Evolutionary conservation across 2,888 invertebrate species (phyloP).

Genomic region (Timema cristinae): DNA sequence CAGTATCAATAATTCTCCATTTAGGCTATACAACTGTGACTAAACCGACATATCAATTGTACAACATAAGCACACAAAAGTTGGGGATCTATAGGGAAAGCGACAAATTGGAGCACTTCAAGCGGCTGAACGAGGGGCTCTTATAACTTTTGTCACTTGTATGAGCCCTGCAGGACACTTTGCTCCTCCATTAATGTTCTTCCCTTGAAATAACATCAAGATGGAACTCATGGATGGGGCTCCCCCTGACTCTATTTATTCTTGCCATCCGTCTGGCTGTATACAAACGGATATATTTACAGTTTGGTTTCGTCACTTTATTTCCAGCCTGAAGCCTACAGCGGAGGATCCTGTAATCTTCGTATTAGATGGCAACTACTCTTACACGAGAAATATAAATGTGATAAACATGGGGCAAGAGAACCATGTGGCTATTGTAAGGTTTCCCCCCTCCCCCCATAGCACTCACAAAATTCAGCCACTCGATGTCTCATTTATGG

Average conservation of each 20-base stretch:
- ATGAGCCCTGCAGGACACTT: constrained; percentile 38
- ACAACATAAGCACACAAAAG: constrained; percentile 24
- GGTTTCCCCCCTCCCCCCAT: too few relatives aligned
- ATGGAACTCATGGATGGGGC: constrained; percentile 39
- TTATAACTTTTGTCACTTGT: constrained; percentile 37
- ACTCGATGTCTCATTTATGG: too few relatives aligned
- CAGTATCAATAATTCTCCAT: too few relatives aligned
- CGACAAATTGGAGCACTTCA: too few relatives aligned
- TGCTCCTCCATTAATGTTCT: constrained; percentile 39
- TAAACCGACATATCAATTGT: constrained; percentile 41
- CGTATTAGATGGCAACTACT: constrained; percentile 35
- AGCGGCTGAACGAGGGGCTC: constrained; percentile 38
- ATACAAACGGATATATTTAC: constrained; percentile 24
- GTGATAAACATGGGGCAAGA: too few relatives aligned
- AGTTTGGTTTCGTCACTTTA: constrained; percentile 26
- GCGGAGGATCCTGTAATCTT: constrained; percentile 32
- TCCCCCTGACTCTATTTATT: constrained; percentile 36
- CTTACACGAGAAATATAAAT: too few relatives aligned
- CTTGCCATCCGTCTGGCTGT: constrained; percentile 36
- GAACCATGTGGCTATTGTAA: too few relatives aligned
- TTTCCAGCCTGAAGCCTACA: constrained; percentile 24
- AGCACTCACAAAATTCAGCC: too few relatives aligned
- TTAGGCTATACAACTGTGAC: too few relatives aligned
- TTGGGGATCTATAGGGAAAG: constrained; percentile 39
- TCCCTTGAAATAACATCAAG: constrained; percentile 36